Conservation (phyloP, 2,113 vertebrate species). For the Macroglossus sobrinus region DNA sequence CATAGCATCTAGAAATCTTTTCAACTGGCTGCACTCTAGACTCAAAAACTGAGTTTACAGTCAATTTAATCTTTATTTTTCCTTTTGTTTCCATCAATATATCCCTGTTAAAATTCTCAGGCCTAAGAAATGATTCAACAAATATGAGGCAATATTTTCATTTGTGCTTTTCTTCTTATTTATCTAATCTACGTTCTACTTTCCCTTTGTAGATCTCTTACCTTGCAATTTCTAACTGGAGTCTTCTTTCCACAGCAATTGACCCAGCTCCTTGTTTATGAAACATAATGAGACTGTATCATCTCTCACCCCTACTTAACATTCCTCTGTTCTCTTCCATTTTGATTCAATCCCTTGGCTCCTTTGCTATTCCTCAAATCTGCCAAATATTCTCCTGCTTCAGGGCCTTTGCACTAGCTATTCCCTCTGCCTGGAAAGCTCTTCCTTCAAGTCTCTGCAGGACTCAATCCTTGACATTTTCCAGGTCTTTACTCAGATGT, state of each 20-base stretch:
- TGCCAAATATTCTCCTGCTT: background rate
- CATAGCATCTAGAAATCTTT: background rate
- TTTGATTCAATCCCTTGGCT: background rate
- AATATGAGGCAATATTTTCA: background rate
- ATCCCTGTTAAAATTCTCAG: background rate
- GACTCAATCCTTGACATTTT: background rate
- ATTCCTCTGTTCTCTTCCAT: background rate
- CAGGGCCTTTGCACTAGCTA: background rate
- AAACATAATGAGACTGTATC: background rate
- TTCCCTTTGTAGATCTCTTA: background rate
- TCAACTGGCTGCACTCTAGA: background rate
- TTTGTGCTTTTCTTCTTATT: background rate
- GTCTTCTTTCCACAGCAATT: background rate
- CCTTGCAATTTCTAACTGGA: background rate
- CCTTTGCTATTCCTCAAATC: background rate
- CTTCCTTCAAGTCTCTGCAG: background rate
- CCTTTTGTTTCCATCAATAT: background rate
- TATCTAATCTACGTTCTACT: background rate
- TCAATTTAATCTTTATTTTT: background rate
- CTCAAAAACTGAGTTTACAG: background rate
- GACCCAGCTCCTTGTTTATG: background rate
- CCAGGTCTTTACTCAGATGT: background rate
- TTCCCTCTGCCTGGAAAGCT: background rate
- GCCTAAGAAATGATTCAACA: background rate
- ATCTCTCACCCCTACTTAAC: background rate